Evolutionary conservation across 2,888 invertebrate species (phyloP), one percentile per base, ranked within the genome.

Genomic region (Aporophyla lueneburgensis): DNA sequence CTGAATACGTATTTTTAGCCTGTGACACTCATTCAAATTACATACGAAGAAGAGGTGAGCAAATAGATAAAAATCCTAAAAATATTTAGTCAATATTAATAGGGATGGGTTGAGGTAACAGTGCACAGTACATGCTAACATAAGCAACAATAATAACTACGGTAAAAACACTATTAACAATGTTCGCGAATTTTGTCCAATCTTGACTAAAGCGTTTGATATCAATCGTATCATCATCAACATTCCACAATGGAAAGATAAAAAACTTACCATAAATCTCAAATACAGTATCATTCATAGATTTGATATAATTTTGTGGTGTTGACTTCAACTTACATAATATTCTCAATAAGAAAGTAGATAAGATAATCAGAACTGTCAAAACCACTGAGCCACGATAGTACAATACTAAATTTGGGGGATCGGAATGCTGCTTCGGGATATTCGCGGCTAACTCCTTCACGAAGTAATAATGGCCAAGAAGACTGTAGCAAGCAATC

Each of bases 341-440:
- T 27, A 66, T 77, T 54, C 72, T 83, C 54, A 93, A 81, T n/a
- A 83, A 6, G 2, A 92, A 83, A 1, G 92, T 89, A 0, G 90
- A 49, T 12, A 90, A 21, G 4, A 92, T 33, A 3, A 86, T 73
- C 19, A 89, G n/a, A 0, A 82, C 24, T 0, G 90, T 91, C 27
- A 92, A 70, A 56, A 92, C 24, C 19, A 91, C 43, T 1, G 94
- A 94, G 0, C 86, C 86, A 2, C 90, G 86, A 14, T 91, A 89
- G 63, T 91, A 94, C 1, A 89, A 69, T 7, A 94, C 27, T 43
- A 95, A 81, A 0, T 73, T 83, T 0, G 95, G 95, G 0, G 88
- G 73, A 6, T 90, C 86, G 0, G 70, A 21, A 16, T 86, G 87
- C 9, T 90, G 75, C 46, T 79, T 88, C 0, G 94, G 93, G 19